Evolutionary conservation across 2,797 vertebrate species (phyloP).

Genomic region (Apogon hyalosoma): DNA sequence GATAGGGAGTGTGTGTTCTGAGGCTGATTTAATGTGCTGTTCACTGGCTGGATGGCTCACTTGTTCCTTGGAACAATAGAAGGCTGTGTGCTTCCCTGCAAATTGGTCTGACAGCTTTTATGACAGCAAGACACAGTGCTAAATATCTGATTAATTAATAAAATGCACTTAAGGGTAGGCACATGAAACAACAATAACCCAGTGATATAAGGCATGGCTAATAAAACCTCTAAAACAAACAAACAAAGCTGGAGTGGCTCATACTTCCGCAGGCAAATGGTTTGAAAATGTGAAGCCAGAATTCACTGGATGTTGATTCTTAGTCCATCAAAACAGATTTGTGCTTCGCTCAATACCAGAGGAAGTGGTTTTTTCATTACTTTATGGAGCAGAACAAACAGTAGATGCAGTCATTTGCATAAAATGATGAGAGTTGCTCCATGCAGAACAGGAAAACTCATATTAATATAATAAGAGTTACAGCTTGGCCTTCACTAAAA

Average conservation of each 20-base stretch:
- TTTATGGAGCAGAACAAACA: slow-evolving; percentile 78
- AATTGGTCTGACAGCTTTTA: slow-evolving; percentile 38
- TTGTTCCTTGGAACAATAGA: slow-evolving; percentile 52
- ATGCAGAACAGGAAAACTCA: slow-evolving; percentile 70
- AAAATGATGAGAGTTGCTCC: slow-evolving; percentile 77
- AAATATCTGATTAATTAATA: slow-evolving; percentile 41
- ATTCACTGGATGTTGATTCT: slow-evolving; percentile 37
- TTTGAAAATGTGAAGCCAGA: slow-evolving; percentile 12
- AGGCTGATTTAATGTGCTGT: slow-evolving; percentile 54
- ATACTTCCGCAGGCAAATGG: slow-evolving; percentile 8
- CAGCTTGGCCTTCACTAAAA: slow-evolving; percentile 39
- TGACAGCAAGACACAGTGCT: slow-evolving; percentile 12
- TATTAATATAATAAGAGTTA: slow-evolving; percentile 60
- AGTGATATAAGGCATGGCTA: slow-evolving; percentile 5
- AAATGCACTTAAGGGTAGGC: slow-evolving; percentile 29
- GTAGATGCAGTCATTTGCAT: slow-evolving; percentile 78
- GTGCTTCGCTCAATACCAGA: slow-evolving; percentile 50
- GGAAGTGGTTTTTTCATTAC: slow-evolving; percentile 67
- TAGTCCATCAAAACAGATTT: slow-evolving; percentile 57
- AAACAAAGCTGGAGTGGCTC: slow-evolving; percentile 5
- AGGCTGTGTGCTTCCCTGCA: slow-evolving; percentile 36
- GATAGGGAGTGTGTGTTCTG: slow-evolving; percentile 42
- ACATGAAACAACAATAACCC: slow-evolving; percentile 19
- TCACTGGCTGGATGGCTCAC: slow-evolving; percentile 40
- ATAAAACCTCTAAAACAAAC: slow-evolving; percentile 15